Conservation (phyloP, 2,888 invertebrate genomes). For the Tenodera sinensis region DNA sequence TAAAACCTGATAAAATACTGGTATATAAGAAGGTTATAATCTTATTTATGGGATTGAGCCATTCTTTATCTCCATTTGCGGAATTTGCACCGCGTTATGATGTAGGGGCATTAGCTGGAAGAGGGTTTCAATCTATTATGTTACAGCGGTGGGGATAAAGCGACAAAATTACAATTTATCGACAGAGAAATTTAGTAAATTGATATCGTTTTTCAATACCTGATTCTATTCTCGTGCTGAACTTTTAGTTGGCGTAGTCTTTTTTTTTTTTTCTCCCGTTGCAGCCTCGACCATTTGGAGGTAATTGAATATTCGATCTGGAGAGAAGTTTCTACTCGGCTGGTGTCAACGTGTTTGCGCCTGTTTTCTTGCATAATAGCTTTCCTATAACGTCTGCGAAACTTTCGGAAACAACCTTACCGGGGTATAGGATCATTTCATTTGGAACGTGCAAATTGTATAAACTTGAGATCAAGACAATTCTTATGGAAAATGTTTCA, state of each 20-base stretch:
- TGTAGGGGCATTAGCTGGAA: not conserved
- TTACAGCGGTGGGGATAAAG: not conserved
- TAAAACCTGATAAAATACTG: too few relatives aligned
- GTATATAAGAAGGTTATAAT: not conserved
- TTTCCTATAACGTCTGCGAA: not conserved
- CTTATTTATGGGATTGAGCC: not conserved
- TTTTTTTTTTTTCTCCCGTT: not conserved
- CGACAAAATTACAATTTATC: constrained; percentile 6
- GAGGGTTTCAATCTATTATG: not conserved
- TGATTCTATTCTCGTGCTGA: not conserved
- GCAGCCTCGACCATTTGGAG: not conserved
- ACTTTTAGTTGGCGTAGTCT: not conserved
- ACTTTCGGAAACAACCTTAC: not conserved
- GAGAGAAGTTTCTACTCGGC: not conserved
- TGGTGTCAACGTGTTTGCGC: not conserved
- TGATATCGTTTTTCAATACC: constrained; percentile 17
- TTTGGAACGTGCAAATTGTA: too few relatives aligned
- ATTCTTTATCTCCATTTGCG: not conserved
- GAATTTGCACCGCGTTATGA: not conserved
- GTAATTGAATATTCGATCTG: not conserved
- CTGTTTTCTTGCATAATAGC: not conserved
- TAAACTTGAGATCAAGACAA: too few relatives aligned
- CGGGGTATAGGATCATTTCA: too few relatives aligned
- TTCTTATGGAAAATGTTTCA: too few relatives aligned
- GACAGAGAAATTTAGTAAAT: constrained; percentile 7